Conservation (phyloP, 2,113 vertebrate genomes). For the Lophotis ruficrista region DNA sequence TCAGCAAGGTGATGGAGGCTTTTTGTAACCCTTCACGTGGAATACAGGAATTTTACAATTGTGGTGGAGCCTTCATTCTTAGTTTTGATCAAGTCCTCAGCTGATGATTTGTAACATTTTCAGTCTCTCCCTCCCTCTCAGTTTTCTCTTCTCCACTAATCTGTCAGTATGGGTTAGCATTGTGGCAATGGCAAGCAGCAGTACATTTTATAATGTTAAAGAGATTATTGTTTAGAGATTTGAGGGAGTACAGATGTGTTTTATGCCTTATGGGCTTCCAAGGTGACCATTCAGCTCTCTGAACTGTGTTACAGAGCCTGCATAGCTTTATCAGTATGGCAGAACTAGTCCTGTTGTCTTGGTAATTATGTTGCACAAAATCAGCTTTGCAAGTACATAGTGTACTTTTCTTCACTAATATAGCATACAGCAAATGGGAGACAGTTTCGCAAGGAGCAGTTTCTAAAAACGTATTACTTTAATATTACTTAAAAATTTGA, state of each 20-base stretch:
- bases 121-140: neutral
- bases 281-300: conserved; percentile 26
- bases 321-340: neutral
- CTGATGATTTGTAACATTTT: neutral
- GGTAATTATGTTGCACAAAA: neutral
- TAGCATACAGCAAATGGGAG: neutral
- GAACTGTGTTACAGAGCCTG: neutral
- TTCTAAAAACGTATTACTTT: neutral
- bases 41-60: neutral
- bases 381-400: neutral
- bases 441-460: neutral
- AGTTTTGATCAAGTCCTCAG: neutral
- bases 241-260: neutral
- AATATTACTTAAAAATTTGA: neutral
- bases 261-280: conserved; percentile 1
- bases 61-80: neutral
- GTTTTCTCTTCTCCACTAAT: neutral
- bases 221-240: conserved; percentile 35
- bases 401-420: neutral
- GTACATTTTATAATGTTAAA: conserved; percentile 12
- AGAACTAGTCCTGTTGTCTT: neutral
- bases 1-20: neutral
- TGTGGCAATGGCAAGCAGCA: neutral
- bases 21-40: neutral
- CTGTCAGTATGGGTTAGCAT: neutral